Percentiles rank a stretch among this genome's conserved stretches.
Conservation (phyloP, 2,888 invertebrate genomes). For the Agrotis exclamationis region DNA sequence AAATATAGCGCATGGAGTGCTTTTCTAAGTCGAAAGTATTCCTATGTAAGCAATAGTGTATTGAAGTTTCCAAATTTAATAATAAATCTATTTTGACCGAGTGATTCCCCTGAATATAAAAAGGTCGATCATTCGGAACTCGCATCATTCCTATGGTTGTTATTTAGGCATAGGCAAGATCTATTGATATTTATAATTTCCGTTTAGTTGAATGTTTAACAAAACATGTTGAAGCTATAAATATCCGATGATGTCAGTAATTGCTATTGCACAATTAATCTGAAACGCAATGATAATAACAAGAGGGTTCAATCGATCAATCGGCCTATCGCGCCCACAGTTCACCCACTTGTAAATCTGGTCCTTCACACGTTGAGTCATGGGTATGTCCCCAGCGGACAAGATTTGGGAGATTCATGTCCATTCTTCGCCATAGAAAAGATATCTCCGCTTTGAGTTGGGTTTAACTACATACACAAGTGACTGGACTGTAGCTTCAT, state of each 20-base stretch:
- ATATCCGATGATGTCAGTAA: slow-evolving; percentile 29
- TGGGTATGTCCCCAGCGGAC: too few relatives aligned
- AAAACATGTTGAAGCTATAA: slow-evolving; percentile 36
- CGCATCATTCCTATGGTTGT: not conserved
- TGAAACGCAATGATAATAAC: slow-evolving; percentile 23
- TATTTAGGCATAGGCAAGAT: slow-evolving; percentile 12
- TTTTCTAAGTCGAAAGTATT: too few relatives aligned
- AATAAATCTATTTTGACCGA: too few relatives aligned
- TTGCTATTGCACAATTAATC: slow-evolving; percentile 26
- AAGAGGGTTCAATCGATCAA: slow-evolving; percentile 16
- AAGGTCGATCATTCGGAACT: not conserved
- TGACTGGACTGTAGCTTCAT: too few relatives aligned
- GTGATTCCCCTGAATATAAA: not conserved
- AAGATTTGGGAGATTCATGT: too few relatives aligned
- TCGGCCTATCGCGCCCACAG: not conserved
- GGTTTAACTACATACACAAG: too few relatives aligned
- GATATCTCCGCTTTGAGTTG: too few relatives aligned
- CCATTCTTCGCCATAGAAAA: too few relatives aligned
- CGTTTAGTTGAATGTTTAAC: slow-evolving; percentile 3
- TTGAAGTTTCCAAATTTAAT: too few relatives aligned
- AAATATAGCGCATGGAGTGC: not conserved
- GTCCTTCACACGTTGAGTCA: not conserved
- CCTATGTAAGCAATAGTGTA: too few relatives aligned
- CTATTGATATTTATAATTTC: slow-evolving; percentile 16
- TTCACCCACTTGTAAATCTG: not conserved